A percentile compares a stretch with the other conserved stretches of the same genome.
Evolutionary conservation across 2,113 vertebrate species (phyloP).

Genomic region (Ochotona curzoniae): DNA sequence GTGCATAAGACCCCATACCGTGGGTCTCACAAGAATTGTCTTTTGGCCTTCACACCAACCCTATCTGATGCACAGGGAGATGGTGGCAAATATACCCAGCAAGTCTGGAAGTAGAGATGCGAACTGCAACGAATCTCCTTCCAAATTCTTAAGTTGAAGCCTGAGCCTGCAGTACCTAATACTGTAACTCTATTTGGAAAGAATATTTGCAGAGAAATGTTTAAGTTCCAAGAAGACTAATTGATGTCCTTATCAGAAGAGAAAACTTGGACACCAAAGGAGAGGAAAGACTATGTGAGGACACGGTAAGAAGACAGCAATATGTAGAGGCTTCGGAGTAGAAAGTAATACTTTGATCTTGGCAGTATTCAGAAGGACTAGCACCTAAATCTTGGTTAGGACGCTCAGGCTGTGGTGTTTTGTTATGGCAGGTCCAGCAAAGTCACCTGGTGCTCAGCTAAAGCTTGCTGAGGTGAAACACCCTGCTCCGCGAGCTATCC

Average conservation of each 20-base stretch:
- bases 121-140: background rate
- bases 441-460: background rate
- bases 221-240: slow-evolving; percentile 2
- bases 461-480: background rate
- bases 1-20: background rate
- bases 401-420: background rate
- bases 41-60: background rate
- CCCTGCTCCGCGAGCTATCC: accelerated
- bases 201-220: background rate
- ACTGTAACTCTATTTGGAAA: slow-evolving; percentile 29
- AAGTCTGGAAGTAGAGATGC: background rate
- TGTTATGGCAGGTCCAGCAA: background rate
- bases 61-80: background rate
- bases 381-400: background rate
- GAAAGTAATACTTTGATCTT: background rate
- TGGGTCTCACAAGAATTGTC: background rate
- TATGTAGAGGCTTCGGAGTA: background rate
- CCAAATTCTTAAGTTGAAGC: background rate
- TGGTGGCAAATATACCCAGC: background rate
- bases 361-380: background rate
- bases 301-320: background rate
- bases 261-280: background rate
- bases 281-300: background rate
- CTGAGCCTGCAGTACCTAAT: background rate
- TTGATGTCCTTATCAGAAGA: background rate